Evolutionary conservation across 2,113 vertebrate species (phyloP).

Genomic region (Trinectes maculatus): DNA sequence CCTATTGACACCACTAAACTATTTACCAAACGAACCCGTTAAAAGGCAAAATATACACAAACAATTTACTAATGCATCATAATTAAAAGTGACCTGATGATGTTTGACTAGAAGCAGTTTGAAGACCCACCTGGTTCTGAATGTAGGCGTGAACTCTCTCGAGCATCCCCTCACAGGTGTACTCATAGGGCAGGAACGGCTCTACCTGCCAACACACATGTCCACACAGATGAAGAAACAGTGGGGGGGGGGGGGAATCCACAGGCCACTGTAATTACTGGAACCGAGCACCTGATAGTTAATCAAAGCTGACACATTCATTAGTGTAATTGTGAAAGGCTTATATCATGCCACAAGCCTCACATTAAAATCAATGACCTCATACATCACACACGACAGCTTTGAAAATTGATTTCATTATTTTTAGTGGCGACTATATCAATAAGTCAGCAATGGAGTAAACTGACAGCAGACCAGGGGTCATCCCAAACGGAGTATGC

Average conservation of each 20-base stretch:
- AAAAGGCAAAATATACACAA: too few relatives aligned
- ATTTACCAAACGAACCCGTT: too few relatives aligned
- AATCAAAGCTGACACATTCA: conserved; percentile 78
- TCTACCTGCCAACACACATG: conserved; percentile 86
- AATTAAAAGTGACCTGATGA: too few relatives aligned
- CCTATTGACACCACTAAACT: background rate
- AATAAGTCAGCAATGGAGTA: conserved; percentile 58
- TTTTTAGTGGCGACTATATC: conserved; percentile 60
- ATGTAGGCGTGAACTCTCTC: conserved; percentile 95
- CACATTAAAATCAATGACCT: conserved; percentile 72
- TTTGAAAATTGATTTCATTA: conserved; percentile 69
- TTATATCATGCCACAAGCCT: conserved; percentile 60
- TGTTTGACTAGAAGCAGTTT: too few relatives aligned
- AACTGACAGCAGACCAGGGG: conserved; percentile 12
- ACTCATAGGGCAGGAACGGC: conserved; percentile 95
- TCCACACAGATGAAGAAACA: conserved; percentile 32
- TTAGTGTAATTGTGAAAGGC: conserved; percentile 75
- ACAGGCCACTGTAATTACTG: conserved; percentile 56
- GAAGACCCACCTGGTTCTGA: conserved; percentile 90
- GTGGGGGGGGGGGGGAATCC: background rate
- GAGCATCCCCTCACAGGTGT: conserved; percentile 95
- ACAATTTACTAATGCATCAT: too few relatives aligned
- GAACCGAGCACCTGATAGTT: conserved; percentile 51
- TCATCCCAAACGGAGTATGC: background rate
- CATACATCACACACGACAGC: conserved; percentile 67